These are phyloP conservation scores for Heliconius ethilla DNA, from an alignment of 2,888 invertebrate genomes.

Conservation along the genomic window DNA sequence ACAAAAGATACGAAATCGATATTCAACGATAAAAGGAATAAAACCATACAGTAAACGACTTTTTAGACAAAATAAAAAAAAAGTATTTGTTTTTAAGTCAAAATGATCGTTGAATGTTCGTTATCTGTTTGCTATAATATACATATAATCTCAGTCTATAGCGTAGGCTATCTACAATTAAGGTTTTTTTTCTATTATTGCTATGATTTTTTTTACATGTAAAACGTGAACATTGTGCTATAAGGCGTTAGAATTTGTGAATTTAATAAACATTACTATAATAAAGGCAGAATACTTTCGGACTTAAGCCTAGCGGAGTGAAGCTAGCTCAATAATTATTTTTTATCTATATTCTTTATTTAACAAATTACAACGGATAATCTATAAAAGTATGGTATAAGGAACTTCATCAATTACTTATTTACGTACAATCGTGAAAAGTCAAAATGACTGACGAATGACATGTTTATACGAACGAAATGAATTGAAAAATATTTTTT, in stretches of 20 bases:
- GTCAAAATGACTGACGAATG: slow-evolving; percentile 25
- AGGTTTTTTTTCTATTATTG: slow-evolving; percentile 33
- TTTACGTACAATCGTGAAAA: slow-evolving; percentile 28
- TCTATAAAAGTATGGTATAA: slow-evolving; percentile 39
- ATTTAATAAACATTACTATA: slow-evolving; percentile 11
- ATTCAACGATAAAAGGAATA: slow-evolving; percentile 12
- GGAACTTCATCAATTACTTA: slow-evolving; percentile 38
- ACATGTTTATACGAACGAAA: background rate
- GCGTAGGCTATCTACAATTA: slow-evolving; percentile 21
- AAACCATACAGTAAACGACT: background rate
- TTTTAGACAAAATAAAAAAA: background rate
- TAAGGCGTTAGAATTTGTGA: slow-evolving; percentile 23
- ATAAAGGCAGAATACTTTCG: slow-evolving; percentile 8
- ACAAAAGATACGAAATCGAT: slow-evolving; percentile 18
- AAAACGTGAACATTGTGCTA: slow-evolving; percentile 27
- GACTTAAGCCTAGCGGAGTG: slow-evolving; percentile 32
- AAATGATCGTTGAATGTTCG: slow-evolving; percentile 22
- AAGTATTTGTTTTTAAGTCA: background rate
- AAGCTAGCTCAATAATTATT: slow-evolving; percentile 25
- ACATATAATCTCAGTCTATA: slow-evolving; percentile 40
- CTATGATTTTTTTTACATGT: slow-evolving; percentile 19
- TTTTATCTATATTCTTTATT: slow-evolving; percentile 9
- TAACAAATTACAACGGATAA: slow-evolving; percentile 12
- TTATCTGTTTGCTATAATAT: slow-evolving; percentile 19
- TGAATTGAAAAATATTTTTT: background rate